A percentile compares a stretch with the other conserved stretches of the same genome.
Conservation (phyloP, 2,113 vertebrate genomes). For the Gallinago media region DNA sequence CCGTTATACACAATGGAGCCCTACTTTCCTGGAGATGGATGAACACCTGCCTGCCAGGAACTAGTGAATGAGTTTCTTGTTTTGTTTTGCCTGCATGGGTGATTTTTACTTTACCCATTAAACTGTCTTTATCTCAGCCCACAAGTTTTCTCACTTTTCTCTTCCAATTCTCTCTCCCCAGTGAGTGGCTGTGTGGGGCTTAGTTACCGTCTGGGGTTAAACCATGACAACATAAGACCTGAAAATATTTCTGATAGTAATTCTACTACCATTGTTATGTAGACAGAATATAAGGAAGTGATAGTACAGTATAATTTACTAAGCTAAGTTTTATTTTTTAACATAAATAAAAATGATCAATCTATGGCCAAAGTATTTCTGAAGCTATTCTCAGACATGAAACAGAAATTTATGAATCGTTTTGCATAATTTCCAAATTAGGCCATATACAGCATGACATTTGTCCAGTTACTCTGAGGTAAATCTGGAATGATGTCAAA, state of each 20-base stretch:
- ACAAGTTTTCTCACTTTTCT: neutral
- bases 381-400: neutral
- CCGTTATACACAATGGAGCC: neutral
- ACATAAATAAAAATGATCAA: neutral
- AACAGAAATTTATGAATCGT: neutral
- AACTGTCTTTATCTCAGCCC: neutral
- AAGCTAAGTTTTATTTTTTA: neutral
- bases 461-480: neutral
- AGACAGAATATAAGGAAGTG: neutral
- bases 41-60: neutral
- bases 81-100: neutral
- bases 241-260: neutral
- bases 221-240: neutral
- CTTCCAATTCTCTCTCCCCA: neutral
- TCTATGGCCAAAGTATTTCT: neutral
- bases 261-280: neutral
- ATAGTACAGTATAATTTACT: neutral
- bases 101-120: neutral
- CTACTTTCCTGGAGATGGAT: neutral
- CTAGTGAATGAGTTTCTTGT: neutral
- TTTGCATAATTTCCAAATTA: neutral
- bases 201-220: neutral
- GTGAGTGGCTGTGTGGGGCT: neutral
- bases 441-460: neutral
- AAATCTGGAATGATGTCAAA: neutral